A percentile compares a stretch with the other conserved stretches of the same genome.
Conservation (phyloP, 2,888 invertebrate species). For the Ommatoiulus sabulosus region DNA sequence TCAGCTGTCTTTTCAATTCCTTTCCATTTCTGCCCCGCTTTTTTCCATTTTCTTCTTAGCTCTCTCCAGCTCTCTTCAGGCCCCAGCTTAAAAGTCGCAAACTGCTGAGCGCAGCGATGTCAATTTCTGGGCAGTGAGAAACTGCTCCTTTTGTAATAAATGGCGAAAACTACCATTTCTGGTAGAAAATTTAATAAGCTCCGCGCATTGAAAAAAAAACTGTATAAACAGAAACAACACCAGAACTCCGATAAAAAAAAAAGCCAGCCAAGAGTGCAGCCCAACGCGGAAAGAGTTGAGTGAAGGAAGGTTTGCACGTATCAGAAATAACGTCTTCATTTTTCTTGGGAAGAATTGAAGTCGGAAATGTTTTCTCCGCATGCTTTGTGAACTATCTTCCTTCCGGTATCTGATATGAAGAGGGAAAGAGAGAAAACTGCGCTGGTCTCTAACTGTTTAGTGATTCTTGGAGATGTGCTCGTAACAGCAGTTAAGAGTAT, state of each 20-base stretch:
- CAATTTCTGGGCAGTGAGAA: not conserved
- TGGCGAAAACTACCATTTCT: not conserved
- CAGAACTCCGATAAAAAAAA: not conserved
- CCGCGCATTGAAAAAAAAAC: not conserved
- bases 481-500: conserved; percentile 46
- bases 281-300: conserved; percentile 18
- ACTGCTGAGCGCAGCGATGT: not conserved
- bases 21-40: too few species aligned
- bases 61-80: too few species aligned
- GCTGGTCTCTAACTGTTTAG: conserved; percentile 23
- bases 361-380: conserved; percentile 54
- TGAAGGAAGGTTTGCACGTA: conserved; percentile 8
- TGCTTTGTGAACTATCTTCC: conserved; percentile 55
- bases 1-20: too few species aligned
- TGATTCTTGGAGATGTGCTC: conserved; percentile 48
- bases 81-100: too few species aligned
- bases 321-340: conserved; percentile 48
- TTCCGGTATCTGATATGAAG: conserved; percentile 56
- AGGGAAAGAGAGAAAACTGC: conserved; percentile 27
- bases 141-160: not conserved
- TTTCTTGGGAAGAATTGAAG: conserved; percentile 49
- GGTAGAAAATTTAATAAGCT: not conserved
- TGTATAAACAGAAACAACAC: not conserved
- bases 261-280: not conserved
- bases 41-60: too few species aligned